A percentile compares a stretch with the other conserved stretches of the same genome.
phyloP scores from a whole-genome alignment of 2,888 invertebrate genomes.

The Drosophila sordidapex region DNA sequence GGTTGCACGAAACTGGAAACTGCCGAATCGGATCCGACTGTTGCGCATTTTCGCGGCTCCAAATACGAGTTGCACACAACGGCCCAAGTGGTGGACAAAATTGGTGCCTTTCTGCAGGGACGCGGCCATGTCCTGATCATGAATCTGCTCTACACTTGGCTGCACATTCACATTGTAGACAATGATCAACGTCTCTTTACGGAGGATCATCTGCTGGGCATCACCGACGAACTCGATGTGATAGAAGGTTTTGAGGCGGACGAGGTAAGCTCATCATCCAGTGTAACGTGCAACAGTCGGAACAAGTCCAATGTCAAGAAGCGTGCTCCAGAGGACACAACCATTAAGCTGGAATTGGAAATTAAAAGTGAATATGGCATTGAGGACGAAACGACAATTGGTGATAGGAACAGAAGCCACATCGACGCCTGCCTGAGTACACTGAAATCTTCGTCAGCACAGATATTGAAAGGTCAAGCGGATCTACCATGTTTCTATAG shows the following conservation, averaged over 20 bases:
- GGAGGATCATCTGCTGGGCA: slow-evolving; percentile 74
- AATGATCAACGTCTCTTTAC: slow-evolving; percentile 76
- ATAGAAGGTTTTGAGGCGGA: slow-evolving; percentile 44
- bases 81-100: slow-evolving; percentile 88
- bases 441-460: slow-evolving; percentile 58
- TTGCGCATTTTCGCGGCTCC: slow-evolving; percentile 87
- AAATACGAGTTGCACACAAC: slow-evolving; percentile 90
- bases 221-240: slow-evolving; percentile 62
- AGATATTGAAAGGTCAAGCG: slow-evolving; percentile 68
- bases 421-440: slow-evolving; percentile 65
- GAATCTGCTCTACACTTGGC: slow-evolving; percentile 89
- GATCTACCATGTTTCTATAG: slow-evolving; percentile 73
- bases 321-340: slow-evolving; percentile 62
- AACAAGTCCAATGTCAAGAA: slow-evolving; percentile 56
- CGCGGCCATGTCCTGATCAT: slow-evolving; percentile 89
- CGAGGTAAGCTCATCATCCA: slow-evolving; percentile 20
- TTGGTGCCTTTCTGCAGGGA: slow-evolving; percentile 88
- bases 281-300: slow-evolving; percentile 25
- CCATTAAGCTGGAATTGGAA: slow-evolving; percentile 61
- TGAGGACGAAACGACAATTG: slow-evolving; percentile 28
- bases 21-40: slow-evolving; percentile 79
- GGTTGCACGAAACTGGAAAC: slow-evolving; percentile 81
- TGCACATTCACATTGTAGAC: slow-evolving; percentile 87
- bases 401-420: slow-evolving; percentile 39
- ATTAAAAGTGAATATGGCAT: slow-evolving; percentile 63